Evolutionary conservation across 2,113 vertebrate species (phyloP).

Genomic region (Sarotherodon lohbergeri): DNA sequence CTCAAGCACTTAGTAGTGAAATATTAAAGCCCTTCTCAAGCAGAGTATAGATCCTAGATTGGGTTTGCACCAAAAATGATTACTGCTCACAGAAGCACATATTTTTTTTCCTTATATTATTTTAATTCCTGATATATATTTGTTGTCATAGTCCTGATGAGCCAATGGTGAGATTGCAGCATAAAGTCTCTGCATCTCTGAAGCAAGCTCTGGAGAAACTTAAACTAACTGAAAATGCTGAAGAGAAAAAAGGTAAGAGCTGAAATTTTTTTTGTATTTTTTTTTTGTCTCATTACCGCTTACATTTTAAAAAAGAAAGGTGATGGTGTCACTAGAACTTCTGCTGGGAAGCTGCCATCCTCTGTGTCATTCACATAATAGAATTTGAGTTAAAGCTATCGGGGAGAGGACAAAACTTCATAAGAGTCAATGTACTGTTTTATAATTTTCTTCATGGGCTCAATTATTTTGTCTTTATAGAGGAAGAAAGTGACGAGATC

Average conservation of each 20-base stretch:
- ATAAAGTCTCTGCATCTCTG: slow-evolving; percentile 89
- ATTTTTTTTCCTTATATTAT: not conserved
- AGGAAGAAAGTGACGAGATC: slow-evolving; percentile 86
- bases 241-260: slow-evolving; percentile 77
- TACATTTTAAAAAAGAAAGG: slow-evolving; percentile 11
- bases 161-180: slow-evolving; percentile 81
- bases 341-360: slow-evolving; percentile 10
- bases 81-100: not conserved
- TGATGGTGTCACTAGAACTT: slow-evolving; percentile 30
- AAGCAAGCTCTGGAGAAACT: slow-evolving; percentile 92
- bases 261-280: not conserved
- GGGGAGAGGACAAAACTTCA: not conserved
- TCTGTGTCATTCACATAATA: slow-evolving; percentile 12
- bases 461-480: slow-evolving; percentile 56
- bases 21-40: not conserved
- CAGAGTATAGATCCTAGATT: not conserved
- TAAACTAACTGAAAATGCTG: slow-evolving; percentile 72
- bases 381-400: slow-evolving; percentile 20
- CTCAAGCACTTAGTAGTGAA: not conserved
- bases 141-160: slow-evolving; percentile 80
- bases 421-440: not conserved
- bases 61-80: not conserved
- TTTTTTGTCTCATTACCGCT: not conserved
- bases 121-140: not conserved
- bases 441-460: not conserved